Conservation (phyloP, 2,888 invertebrate species). For the Argyresthia goedartella region DNA sequence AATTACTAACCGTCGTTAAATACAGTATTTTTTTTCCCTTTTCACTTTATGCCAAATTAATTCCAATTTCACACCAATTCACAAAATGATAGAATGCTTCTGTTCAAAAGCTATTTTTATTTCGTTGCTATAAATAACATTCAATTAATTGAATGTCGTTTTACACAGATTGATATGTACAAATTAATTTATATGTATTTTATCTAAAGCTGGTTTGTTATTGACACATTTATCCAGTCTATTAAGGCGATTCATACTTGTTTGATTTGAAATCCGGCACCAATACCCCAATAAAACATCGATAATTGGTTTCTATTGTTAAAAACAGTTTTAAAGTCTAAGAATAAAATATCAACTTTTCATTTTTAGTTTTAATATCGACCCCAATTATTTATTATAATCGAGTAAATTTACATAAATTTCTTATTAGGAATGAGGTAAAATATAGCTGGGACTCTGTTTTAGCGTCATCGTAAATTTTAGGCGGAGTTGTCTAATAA, state of each 20-base stretch:
- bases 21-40: not conserved
- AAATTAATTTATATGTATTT: conserved; percentile 21
- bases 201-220: conserved; percentile 14
- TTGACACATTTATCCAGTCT: conserved; percentile 10
- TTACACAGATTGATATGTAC: conserved; percentile 22
- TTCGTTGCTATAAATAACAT: conserved; percentile 23
- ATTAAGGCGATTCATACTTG: conserved; percentile 6
- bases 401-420: conserved; percentile 60
- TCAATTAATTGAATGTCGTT: conserved; percentile 31
- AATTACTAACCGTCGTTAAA: not conserved
- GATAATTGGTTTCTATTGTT: conserved; percentile 22
- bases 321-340: too few relatives aligned
- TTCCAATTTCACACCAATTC: not conserved
- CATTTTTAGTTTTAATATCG: not conserved
- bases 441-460: conserved; percentile 49
- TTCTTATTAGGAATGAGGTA: conserved; percentile 59
- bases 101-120: too few relatives aligned
- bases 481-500: conserved; percentile 37
- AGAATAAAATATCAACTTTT: not conserved
- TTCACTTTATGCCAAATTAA: not conserved
- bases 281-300: conserved; percentile 15
- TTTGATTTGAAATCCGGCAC: conserved; percentile 9
- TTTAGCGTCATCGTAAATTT: conserved; percentile 62
- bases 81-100: too few relatives aligned
- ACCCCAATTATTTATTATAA: conserved; percentile 62